Evolutionary conservation across 2,888 invertebrate genomes (phyloP), one percentile per base, ranked within the genome.

Genomic region (Nymphalis urticae): DNA sequence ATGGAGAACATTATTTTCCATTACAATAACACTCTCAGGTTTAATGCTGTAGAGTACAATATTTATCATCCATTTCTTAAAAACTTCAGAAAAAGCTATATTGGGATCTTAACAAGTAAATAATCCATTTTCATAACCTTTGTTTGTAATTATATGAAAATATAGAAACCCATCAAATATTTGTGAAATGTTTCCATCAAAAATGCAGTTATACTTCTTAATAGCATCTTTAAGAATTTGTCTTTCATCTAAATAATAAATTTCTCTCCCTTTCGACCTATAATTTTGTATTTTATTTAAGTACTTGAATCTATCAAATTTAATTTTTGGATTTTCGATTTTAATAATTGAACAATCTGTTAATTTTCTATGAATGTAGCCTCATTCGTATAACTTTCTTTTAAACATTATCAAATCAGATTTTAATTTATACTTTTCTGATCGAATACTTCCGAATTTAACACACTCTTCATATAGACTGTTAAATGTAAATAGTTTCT

Each of bases 221-320:
- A 69, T 71, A 63, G 62, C 78, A 82, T 5, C 50, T 63, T n/a
- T 66, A 51, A 85, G 68, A 21, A 83, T 59, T 54, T 60, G 53
- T 75, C 80, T 80, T 72, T 81, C 82, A 75, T 84, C 82, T n/a
- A 87, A 69, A 65, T 85, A 85, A 71, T 80, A 86, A 62, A 87
- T 76, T n/a, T 64, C 53, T 53, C 63, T 68, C 32, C 68, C 51
- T 27, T 65, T 56, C 13, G 24, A 48, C 66, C 85, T 80, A 16
- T 77, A 66, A 56, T 79, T 76, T 24, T 48, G 77, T 0, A 86
- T 79, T 75, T 82, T 84, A 5, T 75, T 78, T 1, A 87, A 69
- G 69, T 81, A 87, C 60, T 76, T 70, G 69, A 70, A 81, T 68
- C 87, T 77, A 72, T 85, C 79, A 80, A 81, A 85, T 27, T 82